phyloP scores from a whole-genome alignment of 2,797 vertebrate genomes.

The Melopsittacus undulatus region DNA sequence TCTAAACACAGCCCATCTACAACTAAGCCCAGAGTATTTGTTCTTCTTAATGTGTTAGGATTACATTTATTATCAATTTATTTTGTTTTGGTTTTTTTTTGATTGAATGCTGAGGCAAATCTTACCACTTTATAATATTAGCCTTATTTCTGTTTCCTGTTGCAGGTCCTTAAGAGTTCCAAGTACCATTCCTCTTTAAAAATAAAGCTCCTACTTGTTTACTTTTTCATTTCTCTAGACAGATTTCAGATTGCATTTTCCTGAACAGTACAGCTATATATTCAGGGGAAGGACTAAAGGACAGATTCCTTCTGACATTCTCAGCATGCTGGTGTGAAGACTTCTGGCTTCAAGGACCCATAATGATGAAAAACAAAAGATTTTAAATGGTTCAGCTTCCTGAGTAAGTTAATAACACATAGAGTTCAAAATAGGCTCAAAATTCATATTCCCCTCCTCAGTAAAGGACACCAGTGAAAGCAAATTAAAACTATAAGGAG shows the following conservation, averaged over 20 bases:
- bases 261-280: constrained; percentile 9
- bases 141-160: not conserved
- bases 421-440: constrained; percentile 31
- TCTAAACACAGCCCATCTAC: not conserved
- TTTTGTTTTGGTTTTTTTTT: not conserved
- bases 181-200: not conserved
- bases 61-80: not conserved
- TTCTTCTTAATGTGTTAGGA: not conserved
- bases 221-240: constrained; percentile 11
- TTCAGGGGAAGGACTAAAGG: constrained; percentile 10
- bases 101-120: not conserved
- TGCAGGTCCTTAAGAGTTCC: not conserved
- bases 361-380: constrained; percentile 15
- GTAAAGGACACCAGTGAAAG: not conserved
- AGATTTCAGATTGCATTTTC: constrained; percentile 20
- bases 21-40: not conserved
- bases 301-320: constrained; percentile 41
- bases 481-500: not conserved
- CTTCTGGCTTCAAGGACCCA: constrained; percentile 15
- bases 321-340: constrained; percentile 5
- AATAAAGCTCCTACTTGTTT: not conserved
- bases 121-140: not conserved
- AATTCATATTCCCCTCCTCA: not conserved
- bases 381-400: constrained; percentile 21
- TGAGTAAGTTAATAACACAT: not conserved